Conservation (phyloP, 2,888 invertebrate genomes). For the Conchocele bisecta region DNA sequence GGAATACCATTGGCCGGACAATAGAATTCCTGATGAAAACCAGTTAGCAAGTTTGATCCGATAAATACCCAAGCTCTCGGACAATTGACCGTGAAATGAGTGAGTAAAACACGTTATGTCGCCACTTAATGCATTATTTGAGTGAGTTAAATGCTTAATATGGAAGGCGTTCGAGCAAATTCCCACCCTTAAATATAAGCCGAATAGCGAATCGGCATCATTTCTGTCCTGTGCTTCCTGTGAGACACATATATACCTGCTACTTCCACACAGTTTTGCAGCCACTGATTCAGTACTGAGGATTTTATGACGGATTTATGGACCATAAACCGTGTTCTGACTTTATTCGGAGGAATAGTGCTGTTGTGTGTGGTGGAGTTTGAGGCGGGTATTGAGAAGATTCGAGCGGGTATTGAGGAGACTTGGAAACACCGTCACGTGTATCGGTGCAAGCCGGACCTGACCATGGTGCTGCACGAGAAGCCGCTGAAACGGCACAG, state of each 20-base stretch:
- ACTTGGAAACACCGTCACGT: no score
- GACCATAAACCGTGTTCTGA: not conserved
- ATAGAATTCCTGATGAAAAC: slow-evolving; percentile 16
- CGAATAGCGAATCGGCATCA: no score
- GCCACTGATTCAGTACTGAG: no score
- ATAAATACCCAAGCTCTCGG: slow-evolving; percentile 49
- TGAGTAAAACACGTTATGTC: slow-evolving; percentile 48
- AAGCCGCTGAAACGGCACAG: slow-evolving; percentile 45
- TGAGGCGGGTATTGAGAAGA: not conserved
- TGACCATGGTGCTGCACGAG: slow-evolving; percentile 14
- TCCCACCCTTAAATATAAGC: no score
- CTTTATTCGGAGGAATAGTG: not conserved
- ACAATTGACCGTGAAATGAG: slow-evolving; percentile 38
- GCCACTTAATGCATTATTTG: slow-evolving; percentile 37
- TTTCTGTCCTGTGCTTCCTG: no score
- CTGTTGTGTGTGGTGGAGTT: not conserved
- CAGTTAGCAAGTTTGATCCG: slow-evolving; percentile 47
- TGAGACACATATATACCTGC: no score
- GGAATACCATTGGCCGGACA: slow-evolving; percentile 1
- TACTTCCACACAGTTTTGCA: no score
- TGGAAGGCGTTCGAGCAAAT: no score
- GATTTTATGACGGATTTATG: no score
- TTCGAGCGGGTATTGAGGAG: not conserved
- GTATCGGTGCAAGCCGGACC: no score
- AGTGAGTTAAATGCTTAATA: no score